Evolutionary conservation across 1,140 invertebrate species (phyloP), one percentile per base, ranked within the genome.

Genomic region (Battus philenor): DNA sequence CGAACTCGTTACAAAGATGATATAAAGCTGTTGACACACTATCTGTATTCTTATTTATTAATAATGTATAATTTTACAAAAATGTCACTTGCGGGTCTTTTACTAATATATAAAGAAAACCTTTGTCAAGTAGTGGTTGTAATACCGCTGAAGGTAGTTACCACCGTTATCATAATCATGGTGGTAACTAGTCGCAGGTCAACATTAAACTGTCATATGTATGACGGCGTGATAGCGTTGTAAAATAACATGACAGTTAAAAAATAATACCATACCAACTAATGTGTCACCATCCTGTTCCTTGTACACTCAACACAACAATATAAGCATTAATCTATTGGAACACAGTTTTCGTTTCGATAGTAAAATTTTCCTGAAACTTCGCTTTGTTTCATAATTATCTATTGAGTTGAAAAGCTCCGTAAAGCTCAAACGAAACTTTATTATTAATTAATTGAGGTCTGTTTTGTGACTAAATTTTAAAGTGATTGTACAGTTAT

Each of bases 251-350:
- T n/a, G n/a, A n/a, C n/a, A n/a, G n/a, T n/a, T n/a, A n/a, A n/a
- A n/a, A n/a, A n/a, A n/a, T n/a, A n/a, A n/a, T n/a, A n/a, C n/a
- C n/a, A n/a, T n/a, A n/a, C n/a, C n/a, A n/a, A n/a, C n/a, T n/a
- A n/a, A n/a, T n/a, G n/a, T n/a, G n/a, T n/a, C n/a, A n/a, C n/a
- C n/a, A n/a, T n/a, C n/a, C n/a, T n/a, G n/a, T n/a, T n/a, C n/a
- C 18, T 10, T 38, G 18, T 8, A 8, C 20, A 38, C n/a, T n/a
- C n/a, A n/a, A n/a, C n/a, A n/a, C n/a, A 38, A 22, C 34, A 13
- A 38, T 38, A 12, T 22, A 38, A 38, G 17, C 17, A 38, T 38
- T 38, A 38, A 7, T 22, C 17, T 22, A 38, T 38, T 38, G 34
- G 13, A 22, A 12, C 11, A 10, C 10, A 38, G 34, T 38, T 38